Evolutionary conservation across 2,113 vertebrate species (phyloP).

Genomic region (Limanda limanda): DNA sequence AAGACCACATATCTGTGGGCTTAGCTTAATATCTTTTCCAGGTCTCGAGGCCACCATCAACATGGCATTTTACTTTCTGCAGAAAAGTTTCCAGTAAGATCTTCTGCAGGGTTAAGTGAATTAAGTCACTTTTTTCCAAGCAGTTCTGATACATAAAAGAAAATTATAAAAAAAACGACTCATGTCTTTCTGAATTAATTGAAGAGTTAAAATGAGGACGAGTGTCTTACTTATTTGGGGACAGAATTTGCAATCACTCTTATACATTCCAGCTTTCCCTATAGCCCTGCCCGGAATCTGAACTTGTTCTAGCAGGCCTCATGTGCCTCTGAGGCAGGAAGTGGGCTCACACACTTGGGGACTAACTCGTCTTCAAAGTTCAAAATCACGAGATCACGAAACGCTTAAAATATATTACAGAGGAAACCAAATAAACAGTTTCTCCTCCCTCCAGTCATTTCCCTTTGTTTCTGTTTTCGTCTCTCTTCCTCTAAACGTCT

Average conservation of each 20-base stretch:
- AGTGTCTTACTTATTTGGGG: conserved; percentile 12
- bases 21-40: conserved; percentile 71
- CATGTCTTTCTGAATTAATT: background rate
- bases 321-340: conserved; percentile 54
- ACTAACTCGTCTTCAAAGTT: conserved; percentile 58
- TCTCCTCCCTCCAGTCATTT: conserved; percentile 16
- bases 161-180: conserved; percentile 39
- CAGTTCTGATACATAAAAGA: background rate
- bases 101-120: conserved; percentile 25
- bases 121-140: conserved; percentile 69
- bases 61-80: conserved; percentile 52
- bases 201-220: conserved; percentile 1
- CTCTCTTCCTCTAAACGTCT: background rate
- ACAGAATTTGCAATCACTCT: conserved; percentile 22
- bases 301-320: conserved; percentile 17
- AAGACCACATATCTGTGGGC: conserved; percentile 67
- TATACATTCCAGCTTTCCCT: conserved; percentile 15
- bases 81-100: conserved; percentile 23
- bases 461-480: conserved; percentile 12
- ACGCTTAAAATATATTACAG: conserved; percentile 3
- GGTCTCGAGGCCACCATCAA: conserved; percentile 66
- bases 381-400: conserved; percentile 53
- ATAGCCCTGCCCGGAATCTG: conserved; percentile 8
- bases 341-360: conserved; percentile 21
- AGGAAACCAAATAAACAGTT: conserved; percentile 6